Percentiles rank a stretch among this genome's conserved stretches.
phyloP scores from a whole-genome alignment of 2,113 vertebrate species.

The Ursus arctos region DNA sequence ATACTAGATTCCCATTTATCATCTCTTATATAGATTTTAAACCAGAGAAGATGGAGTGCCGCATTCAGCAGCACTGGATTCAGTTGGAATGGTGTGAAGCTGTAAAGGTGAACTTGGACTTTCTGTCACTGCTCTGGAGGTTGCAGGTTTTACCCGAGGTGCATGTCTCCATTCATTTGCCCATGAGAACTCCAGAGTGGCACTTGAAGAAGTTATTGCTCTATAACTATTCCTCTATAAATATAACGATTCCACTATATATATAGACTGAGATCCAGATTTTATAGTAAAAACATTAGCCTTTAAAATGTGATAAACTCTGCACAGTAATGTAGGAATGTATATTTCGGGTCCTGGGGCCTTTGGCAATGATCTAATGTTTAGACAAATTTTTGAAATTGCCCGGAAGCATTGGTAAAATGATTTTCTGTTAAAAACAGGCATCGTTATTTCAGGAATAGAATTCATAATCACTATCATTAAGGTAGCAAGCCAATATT shows the following conservation, averaged over 20 bases:
- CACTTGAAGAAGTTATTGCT: slow-evolving; percentile 42
- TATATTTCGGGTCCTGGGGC: not conserved
- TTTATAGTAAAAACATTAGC: slow-evolving; percentile 58
- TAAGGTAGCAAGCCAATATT: slow-evolving; percentile 37
- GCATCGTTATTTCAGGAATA: not conserved
- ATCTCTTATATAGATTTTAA: slow-evolving; percentile 69
- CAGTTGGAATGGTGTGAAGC: slow-evolving; percentile 24
- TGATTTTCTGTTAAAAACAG: slow-evolving; percentile 50
- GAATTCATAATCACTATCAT: slow-evolving; percentile 25
- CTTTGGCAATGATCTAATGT: slow-evolving; percentile 1
- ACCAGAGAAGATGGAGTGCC: slow-evolving; percentile 58
- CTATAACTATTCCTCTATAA: not conserved
- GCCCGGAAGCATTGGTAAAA: slow-evolving; percentile 15
- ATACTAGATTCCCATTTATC: slow-evolving; percentile 53
- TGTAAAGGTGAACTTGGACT: not conserved
- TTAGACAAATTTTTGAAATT: slow-evolving; percentile 52
- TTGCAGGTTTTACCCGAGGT: slow-evolving; percentile 33
- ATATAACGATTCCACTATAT: too few species aligned
- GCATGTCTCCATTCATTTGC: slow-evolving; percentile 63
- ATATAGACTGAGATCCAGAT: slow-evolving; percentile 3
- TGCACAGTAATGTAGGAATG: not conserved
- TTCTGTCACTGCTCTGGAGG: slow-evolving; percentile 57
- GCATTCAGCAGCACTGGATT: slow-evolving; percentile 50
- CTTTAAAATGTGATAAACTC: slow-evolving; percentile 52
- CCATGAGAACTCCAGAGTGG: slow-evolving; percentile 24